Evolutionary conservation across 2,888 invertebrate species (phyloP).

Genomic region (Tenthredo notha): DNA sequence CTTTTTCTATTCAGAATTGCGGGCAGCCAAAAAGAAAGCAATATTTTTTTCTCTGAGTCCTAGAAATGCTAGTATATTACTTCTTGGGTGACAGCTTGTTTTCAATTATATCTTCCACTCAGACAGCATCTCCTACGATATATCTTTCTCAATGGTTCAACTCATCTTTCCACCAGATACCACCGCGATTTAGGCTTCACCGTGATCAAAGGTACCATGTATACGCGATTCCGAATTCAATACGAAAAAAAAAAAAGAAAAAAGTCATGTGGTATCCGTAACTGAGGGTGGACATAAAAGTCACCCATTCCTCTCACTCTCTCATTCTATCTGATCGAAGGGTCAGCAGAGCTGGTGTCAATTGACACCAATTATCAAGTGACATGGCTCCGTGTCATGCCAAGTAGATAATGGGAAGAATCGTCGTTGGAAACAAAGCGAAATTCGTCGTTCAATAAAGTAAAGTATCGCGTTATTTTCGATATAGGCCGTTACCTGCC

Average conservation of each 20-base stretch:
- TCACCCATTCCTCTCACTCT: background rate
- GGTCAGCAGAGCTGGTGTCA: background rate
- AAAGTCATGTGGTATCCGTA: background rate
- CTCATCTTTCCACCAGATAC: background rate
- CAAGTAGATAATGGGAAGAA: background rate
- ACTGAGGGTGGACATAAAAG: background rate
- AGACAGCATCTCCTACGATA: conserved; percentile 22
- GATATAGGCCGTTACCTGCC: too few species aligned
- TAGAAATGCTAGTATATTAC: conserved; percentile 33
- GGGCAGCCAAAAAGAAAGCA: conserved; percentile 4
- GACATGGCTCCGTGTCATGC: background rate
- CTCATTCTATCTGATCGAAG: background rate
- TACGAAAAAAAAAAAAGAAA: background rate
- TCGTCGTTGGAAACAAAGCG: background rate
- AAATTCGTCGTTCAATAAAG: background rate
- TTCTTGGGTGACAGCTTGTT: conserved; percentile 26
- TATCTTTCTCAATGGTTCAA: conserved; percentile 32
- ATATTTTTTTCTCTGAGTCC: conserved; percentile 13
- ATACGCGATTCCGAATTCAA: background rate
- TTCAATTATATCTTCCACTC: conserved; percentile 37
- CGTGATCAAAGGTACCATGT: background rate
- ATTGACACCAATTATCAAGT: background rate
- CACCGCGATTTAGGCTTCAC: background rate
- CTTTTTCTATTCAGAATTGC: conserved; percentile 13
- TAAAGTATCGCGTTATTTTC: too few species aligned